phyloP scores from a whole-genome alignment of 2,113 vertebrate species.

The Gymnocephalus cernua region DNA sequence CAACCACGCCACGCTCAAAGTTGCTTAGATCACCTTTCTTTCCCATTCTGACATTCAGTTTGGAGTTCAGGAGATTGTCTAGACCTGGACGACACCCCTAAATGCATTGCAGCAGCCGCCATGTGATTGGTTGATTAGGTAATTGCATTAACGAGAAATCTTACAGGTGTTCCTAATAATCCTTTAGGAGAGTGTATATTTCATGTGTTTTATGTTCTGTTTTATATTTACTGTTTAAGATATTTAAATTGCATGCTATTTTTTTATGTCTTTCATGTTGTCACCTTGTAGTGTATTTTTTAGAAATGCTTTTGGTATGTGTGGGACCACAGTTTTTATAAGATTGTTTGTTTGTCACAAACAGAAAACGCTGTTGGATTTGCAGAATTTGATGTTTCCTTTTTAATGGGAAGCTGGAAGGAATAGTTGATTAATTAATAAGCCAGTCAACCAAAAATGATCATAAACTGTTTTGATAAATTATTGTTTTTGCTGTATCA shows the following conservation, averaged over 20 bases:
- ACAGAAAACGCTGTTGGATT: not conserved
- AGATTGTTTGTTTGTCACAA: not conserved
- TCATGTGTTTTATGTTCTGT: not conserved
- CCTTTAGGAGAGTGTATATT: too few relatives aligned
- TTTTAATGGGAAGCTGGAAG: not conserved
- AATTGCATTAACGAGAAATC: too few relatives aligned
- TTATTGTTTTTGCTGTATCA: too few relatives aligned
- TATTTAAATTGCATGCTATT: constrained; percentile 4
- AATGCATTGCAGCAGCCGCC: too few relatives aligned
- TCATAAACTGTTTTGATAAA: not conserved
- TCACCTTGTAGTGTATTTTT: not conserved
- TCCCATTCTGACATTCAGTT: too few relatives aligned
- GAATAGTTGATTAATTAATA: not conserved
- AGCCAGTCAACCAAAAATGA: not conserved
- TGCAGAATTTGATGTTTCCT: not conserved
- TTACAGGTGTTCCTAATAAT: too few relatives aligned
- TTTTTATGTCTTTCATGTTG: not conserved
- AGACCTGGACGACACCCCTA: too few relatives aligned
- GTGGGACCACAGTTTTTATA: not conserved
- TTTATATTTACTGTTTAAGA: not conserved
- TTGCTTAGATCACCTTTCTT: too few relatives aligned
- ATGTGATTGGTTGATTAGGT: too few relatives aligned
- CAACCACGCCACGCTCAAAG: too few relatives aligned
- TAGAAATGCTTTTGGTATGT: not conserved
- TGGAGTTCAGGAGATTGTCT: too few relatives aligned